Base-by-base conservation (phyloP, 2,888 invertebrate species). In the Synergus umbraculus region DNA sequence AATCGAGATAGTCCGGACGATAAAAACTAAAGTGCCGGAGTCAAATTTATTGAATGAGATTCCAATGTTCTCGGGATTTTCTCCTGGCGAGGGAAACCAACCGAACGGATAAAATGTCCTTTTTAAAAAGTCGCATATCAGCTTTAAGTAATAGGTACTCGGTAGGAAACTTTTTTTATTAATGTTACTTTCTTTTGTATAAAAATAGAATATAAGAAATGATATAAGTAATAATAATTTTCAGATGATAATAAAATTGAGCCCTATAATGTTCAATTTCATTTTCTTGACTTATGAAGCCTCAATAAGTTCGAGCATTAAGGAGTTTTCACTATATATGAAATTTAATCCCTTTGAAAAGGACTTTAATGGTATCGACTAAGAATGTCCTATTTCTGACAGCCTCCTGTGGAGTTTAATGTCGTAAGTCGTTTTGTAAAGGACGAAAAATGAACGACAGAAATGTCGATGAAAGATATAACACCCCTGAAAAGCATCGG, bases 331-430 rank as follows among this genome's bases (percentile, higher is more conserved):
- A 64, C 12, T 4, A 15, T 15, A 8, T 8, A 8, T 29, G 9
- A 41, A 41, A 43, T 66, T 43, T 43, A 43, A 41, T 41, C 18
- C 12, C 12, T 9, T 3, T 43, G 12, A 44, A 66, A 66, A 44
- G 15, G 12, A 9, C 43, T 43, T 43, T 43, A 69, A 69, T 49
- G 29, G 15, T 15, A 2, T 46, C 15, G 22, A 22, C 46, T 69
- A 18, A 69, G 67, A 46, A 29, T 46, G 12, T 69, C 46, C 49
- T 49, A 29, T 49, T 69, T 69, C 15, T 46, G 69, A 81, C 82
- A 79, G 81, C 83, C 81, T 78, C 81, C 78, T 76, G 76, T 78
- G 43, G 83, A 76, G 83, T 76, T 84, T 86, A 86, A 86, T 86
- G 84, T 83, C 81, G 83, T 82, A 76, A 81, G 84, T 85, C 84